Evolutionary conservation across 2,888 invertebrate genomes (phyloP), one percentile per base, ranked within the genome.

Genomic region (Amphipoea oculea): DNA sequence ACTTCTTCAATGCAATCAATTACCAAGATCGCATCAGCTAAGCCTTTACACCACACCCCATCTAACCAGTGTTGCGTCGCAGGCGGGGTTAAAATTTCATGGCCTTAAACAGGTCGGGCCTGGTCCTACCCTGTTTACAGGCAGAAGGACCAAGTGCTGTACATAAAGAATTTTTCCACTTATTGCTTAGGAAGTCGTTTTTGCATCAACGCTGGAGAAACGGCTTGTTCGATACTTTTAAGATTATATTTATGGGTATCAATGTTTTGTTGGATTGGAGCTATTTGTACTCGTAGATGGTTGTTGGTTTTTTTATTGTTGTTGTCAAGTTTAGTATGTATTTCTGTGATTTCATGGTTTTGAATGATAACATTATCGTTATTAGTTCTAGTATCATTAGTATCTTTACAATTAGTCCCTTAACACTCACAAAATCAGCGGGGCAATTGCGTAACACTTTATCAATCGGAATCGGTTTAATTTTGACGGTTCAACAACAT

Each of bases 31-130:
- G 86, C 86, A 74, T 69, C 73, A 81, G 63, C 36, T 5, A 4
- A 40, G 36, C 4, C 63, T 76, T 86, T 89, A 81, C 29, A 86
- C 86, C 86, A 83, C 48, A 71, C 70, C 62, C 70, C 36, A 82
- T 51, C 23, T 76, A 80, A 60, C 74, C 76, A 40, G 75, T 60
- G 78, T 83, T 83, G 82, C 82, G 86, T 85, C 82, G 76, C 86
- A 83, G 84, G 86, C 91, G 87, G 89, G 92, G 92, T 93, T 94
- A 93, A 93, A 94, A 94, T 94, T 94, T 94, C 93, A 93, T 91
- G 83, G 92, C 93, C 93, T 92, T 94, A 94, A 94, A 92, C 91
- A 92, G 94, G 86, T 78, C 86, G 86, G 86, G 78, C 77, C 91
- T 89, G 86, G 86, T 86, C 78, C 80, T 77, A 85, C 83, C 84